Evolutionary conservation across 2,113 vertebrate genomes (phyloP).

Genomic region (Pseudopipra pipra): DNA sequence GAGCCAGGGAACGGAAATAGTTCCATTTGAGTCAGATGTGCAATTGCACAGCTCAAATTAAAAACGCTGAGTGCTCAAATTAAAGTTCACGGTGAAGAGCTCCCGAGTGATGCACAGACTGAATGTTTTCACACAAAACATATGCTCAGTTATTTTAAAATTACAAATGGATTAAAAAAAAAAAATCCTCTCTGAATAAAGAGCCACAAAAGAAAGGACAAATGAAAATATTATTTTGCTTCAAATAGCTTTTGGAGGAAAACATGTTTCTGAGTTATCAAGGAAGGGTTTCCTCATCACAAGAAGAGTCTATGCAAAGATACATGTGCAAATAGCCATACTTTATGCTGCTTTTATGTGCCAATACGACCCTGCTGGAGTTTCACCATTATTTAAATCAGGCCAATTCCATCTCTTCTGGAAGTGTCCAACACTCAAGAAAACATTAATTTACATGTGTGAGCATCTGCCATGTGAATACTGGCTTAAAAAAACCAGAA

Average conservation of each 20-base stretch:
- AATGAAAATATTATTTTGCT: not conserved
- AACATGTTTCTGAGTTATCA: not conserved
- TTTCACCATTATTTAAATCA: not conserved
- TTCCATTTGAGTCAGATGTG: not conserved
- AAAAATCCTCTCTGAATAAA: not conserved
- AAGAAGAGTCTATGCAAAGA: not conserved
- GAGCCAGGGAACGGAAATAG: conserved; percentile 5
- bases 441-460: not conserved
- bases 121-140: not conserved
- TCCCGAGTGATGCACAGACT: not conserved
- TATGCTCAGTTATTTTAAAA: not conserved
- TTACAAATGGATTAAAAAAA: not conserved
- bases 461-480: not conserved
- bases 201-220: not conserved
- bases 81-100: not conserved
- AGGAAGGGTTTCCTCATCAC: not conserved
- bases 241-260: not conserved
- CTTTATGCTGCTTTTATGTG: not conserved
- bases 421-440: not conserved
- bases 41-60: not conserved
- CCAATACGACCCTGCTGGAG: not conserved
- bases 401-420: not conserved
- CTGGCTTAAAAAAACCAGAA: not conserved
- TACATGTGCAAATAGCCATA: not conserved
- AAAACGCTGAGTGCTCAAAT: conserved; percentile 14